Evolutionary conservation across 2,797 vertebrate genomes (phyloP).

Genomic region (Notolepis coatsorum): DNA sequence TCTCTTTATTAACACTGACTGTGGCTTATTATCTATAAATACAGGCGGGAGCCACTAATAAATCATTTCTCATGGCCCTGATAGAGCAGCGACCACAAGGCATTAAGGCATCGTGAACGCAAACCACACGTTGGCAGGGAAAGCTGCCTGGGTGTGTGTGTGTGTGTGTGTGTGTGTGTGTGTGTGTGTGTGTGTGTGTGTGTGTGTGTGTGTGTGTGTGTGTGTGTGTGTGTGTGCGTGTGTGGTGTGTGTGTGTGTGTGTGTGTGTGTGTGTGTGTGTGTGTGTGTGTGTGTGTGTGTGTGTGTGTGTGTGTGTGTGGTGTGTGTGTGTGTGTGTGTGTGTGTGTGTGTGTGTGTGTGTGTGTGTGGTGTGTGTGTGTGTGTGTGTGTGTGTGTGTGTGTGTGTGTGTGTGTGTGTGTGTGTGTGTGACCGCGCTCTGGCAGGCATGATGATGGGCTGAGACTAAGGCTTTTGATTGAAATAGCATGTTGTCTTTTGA

Average conservation of each 20-base stretch:
- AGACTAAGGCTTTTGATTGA: conserved; percentile 78
- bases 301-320: not conserved
- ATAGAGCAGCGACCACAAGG: conserved; percentile 78
- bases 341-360: conserved; percentile 15
- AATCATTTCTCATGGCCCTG: conserved; percentile 84
- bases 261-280: not conserved
- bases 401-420: conserved; percentile 14
- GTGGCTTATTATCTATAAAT: conserved; percentile 82
- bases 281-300: not conserved
- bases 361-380: conserved; percentile 9
- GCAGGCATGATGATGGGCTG: conserved; percentile 70
- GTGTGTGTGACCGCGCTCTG: conserved; percentile 64
- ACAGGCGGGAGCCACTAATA: conserved; percentile 81
- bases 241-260: not conserved
- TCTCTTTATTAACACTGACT: conserved; percentile 83
- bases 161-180: not conserved
- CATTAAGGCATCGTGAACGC: conserved; percentile 77
- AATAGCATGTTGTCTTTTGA: conserved; percentile 82
- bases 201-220: too few species aligned
- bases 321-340: conserved; percentile 4
- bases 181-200: too few species aligned
- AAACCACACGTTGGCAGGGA: conserved; percentile 75
- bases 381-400: not conserved
- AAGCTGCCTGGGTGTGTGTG: conserved; percentile 10
- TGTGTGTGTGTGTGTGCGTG: conserved; percentile 5